Base-by-base conservation (phyloP, 2,113 vertebrate genomes). In the Carettochelys insculpta region DNA sequence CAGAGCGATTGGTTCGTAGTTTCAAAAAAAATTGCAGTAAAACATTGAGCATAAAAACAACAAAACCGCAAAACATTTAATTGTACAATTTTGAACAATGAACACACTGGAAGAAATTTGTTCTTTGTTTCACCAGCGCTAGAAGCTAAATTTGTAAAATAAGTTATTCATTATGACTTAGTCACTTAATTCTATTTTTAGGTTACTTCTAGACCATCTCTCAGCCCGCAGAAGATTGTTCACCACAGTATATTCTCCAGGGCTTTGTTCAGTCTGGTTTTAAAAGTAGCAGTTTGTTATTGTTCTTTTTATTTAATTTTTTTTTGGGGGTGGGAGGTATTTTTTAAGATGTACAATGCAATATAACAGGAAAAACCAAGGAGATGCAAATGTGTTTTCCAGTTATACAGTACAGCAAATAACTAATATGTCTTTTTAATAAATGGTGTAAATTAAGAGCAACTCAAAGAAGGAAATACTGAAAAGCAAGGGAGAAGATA, bases 121-220 rank as follows among this genome's bases (percentile, higher is more conserved):
- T 61, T 61, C 56, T 34, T 61, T 34, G 17, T 65, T 65, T 65
- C 58, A 65, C 34, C 34, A 65, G 34, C 34, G 93, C 86, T 82
- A 90, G 90, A 86, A 91, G 58, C 80, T 38, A 24, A 90, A 87
- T 91, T 95, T 95, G 93, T 93, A 93, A 90, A 83, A 90, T 91
- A 88, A 90, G 53, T 53, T 6, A 38, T 41, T 88, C 86, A 82
- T 95, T 91, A 92, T 91, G 92, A 94, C 94, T 78, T 92, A 94
- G 94, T 92, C 77, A 89, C 96, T 86, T 29, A 48, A 6, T 0
- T 14, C 93, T 77, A 75, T 1, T 29, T 85, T 90, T 68, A 5
- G 53, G 34, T 89, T 94, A 77, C 56, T n/a, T 88, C 56, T 10
- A 73, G 80, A 22, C 2, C 48, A 77, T 89, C 86, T 95, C 78